These are phyloP conservation scores for Pyrgus malvae DNA, from an alignment of 2,888 invertebrate genomes.

Conservation along the genomic window DNA sequence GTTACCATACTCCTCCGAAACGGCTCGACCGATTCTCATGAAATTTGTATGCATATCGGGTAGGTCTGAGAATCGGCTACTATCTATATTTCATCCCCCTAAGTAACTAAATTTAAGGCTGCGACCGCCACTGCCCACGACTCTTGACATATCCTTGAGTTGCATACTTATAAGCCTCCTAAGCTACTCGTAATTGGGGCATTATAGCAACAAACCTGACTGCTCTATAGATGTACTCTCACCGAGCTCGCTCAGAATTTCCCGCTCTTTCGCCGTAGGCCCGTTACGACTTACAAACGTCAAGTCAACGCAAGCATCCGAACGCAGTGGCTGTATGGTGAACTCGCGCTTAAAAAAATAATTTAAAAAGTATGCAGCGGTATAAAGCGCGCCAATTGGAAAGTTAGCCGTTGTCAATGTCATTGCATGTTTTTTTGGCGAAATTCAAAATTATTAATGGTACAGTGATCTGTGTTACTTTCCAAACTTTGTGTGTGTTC, in stretches of 20 bases:
- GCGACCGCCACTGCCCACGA: no score
- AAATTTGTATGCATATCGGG: no score
- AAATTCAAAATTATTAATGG: constrained; percentile 12
- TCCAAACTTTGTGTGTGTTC: constrained; percentile 23
- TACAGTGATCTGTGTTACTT: constrained; percentile 25
- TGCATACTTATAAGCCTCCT: no score
- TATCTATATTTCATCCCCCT: no score
- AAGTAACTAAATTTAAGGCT: no score
- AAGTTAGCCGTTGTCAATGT: constrained; percentile 28
- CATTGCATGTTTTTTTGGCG: constrained; percentile 12
- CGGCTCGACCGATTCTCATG: no score
- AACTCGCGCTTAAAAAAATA: constrained; percentile 1
- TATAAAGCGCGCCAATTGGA: constrained; percentile 25
- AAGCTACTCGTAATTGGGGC: background rate
- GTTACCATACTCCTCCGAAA: no score
- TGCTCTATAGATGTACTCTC: constrained; percentile 55
- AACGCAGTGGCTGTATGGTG: constrained; percentile 13
- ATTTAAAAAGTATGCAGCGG: constrained; percentile 16
- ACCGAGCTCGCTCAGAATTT: constrained; percentile 45
- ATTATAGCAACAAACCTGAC: constrained; percentile 20
- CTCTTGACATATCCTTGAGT: no score
- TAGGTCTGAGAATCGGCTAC: no score
- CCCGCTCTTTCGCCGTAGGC: constrained; percentile 49
- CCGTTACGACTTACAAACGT: constrained; percentile 40
- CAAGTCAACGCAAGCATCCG: background rate